Base-by-base conservation (phyloP, 1,140 invertebrate species). In the Drosophila pachea region DNA sequence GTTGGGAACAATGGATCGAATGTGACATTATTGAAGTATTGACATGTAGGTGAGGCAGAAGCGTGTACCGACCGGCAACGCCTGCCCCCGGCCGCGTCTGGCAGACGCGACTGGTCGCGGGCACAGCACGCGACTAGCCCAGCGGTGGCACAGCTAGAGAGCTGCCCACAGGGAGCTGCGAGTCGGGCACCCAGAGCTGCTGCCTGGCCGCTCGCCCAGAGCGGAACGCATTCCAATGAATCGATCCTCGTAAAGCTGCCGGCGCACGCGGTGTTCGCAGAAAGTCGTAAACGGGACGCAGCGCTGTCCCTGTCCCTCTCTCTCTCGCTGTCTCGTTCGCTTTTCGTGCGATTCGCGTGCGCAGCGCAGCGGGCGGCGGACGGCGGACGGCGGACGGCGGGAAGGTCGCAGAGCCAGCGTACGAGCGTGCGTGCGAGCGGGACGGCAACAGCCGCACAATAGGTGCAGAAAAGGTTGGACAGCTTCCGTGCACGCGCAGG, bases 401-500 rank as follows among this genome's bases (percentile, higher is more conserved):
- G 40, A 43, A 43, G 40, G 40, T 43, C 40, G 40, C 40, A 4
- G 12, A 53, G 74, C 78, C 73, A 70, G 22, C 70, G 22, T 1
- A 22, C 62, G 35, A 9, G n/a, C 43, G 58, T 35, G 33, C n/a
- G 58, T 22, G 22, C 32, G 38, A 66, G 50, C 22, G 6, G 42
- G 36, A 14, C 16, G 8, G 7, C 7, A 7, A 35, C 35, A 32
- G 50, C 22, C 22, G 22, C 16, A 36, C 8, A 35, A 43, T 43
- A 67, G 68, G 35, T 33, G 58, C 63, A 45, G 29, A 29, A 29
- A 14, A 47, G 42, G 16, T 38, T 9, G 14, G 56, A 29, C 55
- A 69, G 82, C 81, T 86, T 84, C 81, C 48, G 81, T 84, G 81
- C 82, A 84, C 82, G 76, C 82, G 73, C 68, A 35, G 47, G 47